Evolutionary conservation across 2,888 invertebrate genomes (phyloP).

Genomic region (Andrena bicolor): DNA sequence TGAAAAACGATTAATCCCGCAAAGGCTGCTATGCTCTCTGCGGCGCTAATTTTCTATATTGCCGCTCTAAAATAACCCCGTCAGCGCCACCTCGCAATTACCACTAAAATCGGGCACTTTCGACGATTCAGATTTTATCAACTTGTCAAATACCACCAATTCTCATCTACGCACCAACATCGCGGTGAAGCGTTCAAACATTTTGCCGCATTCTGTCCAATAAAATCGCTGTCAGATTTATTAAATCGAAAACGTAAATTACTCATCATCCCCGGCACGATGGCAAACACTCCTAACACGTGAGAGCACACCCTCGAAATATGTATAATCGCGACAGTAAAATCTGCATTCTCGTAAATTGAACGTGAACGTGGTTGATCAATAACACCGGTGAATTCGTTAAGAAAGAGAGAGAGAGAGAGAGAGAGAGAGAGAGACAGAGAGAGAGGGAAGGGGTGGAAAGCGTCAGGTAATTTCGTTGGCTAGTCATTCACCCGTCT

Average conservation of each 20-base stretch:
- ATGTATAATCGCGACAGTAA: background rate
- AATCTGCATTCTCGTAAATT: slow-evolving; percentile 11
- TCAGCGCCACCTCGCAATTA: slow-evolving; percentile 13
- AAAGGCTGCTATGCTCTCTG: background rate
- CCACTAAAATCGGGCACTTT: slow-evolving; percentile 12
- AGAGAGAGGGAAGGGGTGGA: background rate
- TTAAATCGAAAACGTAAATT: slow-evolving; percentile 33
- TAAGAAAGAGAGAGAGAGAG: background rate
- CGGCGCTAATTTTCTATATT: background rate
- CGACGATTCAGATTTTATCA: slow-evolving; percentile 15
- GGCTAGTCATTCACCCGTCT: slow-evolving; percentile 66
- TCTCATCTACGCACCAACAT: background rate
- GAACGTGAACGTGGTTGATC: slow-evolving; percentile 39
- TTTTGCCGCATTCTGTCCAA: background rate
- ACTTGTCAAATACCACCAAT: background rate
- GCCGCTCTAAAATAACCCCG: background rate
- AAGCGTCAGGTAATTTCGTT: slow-evolving; percentile 63
- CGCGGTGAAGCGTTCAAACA: background rate
- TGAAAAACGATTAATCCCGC: background rate
- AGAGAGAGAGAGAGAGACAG: background rate
- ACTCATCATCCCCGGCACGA: background rate
- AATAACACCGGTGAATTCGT: slow-evolving; percentile 29
- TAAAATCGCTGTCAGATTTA: slow-evolving; percentile 21
- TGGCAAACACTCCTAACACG: background rate
- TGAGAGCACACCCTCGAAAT: background rate